Evolutionary conservation across 2,113 vertebrate species (phyloP), one percentile per base, ranked within the genome.

Genomic region (Cyphomyrus discorhynchus): DNA sequence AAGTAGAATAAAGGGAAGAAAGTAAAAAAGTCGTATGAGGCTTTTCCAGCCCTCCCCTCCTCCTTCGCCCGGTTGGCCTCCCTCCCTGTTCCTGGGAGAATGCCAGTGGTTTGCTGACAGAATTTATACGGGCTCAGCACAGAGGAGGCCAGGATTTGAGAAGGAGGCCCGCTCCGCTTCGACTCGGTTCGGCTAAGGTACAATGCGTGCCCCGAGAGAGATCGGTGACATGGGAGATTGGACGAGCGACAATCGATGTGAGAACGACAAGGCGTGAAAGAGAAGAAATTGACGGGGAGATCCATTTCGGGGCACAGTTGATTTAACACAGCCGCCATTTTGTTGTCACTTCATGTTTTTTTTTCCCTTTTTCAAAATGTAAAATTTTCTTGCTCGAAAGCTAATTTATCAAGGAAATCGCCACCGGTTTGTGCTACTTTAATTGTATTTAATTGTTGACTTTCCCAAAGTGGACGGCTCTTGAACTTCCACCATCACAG

Each of bases 61-160:
- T 90, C 86, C 66, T 85, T 91, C 62, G n/a, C 82, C 53, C 53
- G 91, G 90, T 85, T 85, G 74, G 58, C 77, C 89, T 90, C 35
- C 74, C 94, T 93, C 93, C 27, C 91, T 46, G 93, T 90, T 93
- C 93, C 92, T 90, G 93, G 93, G 91, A 93, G 95, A 95, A 95
- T 96, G 95, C 95, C 96, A 94, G 95, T 95, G 95, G 91, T 95
- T 93, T 94, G 95, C 94, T 95, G 95, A 96, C 95, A 95, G 95
- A 94, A 95, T 93, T 94, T 94, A 94, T 94, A 95, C 96, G 95
- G 95, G 95, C 95, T 95, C 93, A 95, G 94, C 94, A 95, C 95
- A 95, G 95, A 96, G 96, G 95, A 96, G 96, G 96, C 96, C 96
- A 95, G 94, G 52, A 94, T 92, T 93, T 92, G 93, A 94, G 91